phyloP scores from a whole-genome alignment of 2,888 invertebrate genomes.

The Cryptocephalus primarius region DNA sequence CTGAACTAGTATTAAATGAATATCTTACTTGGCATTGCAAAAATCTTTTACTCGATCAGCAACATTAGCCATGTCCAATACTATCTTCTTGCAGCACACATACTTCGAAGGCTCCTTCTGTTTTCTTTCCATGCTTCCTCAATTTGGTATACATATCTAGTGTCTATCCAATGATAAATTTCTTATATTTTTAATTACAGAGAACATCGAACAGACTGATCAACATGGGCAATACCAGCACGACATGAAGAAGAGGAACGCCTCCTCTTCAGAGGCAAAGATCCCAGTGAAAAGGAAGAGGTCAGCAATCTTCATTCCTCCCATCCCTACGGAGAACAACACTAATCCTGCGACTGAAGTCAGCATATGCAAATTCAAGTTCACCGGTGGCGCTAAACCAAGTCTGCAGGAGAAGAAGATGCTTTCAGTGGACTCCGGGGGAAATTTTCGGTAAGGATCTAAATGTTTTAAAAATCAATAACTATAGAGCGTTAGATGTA shows the following conservation, averaged over 20 bases:
- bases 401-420: constrained; percentile 85
- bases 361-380: constrained; percentile 82
- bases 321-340: constrained; percentile 63
- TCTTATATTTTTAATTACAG: constrained; percentile 2
- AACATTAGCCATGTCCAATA: no score
- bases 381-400: constrained; percentile 83
- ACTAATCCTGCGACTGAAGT: constrained; percentile 71
- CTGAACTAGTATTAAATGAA: no score
- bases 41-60: no score
- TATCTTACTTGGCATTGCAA: no score
- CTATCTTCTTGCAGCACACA: no score
- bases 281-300: constrained; percentile 60
- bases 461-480: no score
- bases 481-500: no score
- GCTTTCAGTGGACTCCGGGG: constrained; percentile 80
- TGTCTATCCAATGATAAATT: no score
- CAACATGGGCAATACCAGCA: constrained; percentile 28
- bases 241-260: constrained; percentile 25
- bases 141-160: no score
- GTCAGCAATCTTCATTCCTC: constrained; percentile 76
- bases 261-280: constrained; percentile 29
- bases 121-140: no score
- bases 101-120: no score
- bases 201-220: constrained; percentile 38
- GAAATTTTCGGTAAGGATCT: constrained; percentile 61